Conservation (phyloP, 2,888 invertebrate species). For the Noctua comes region DNA sequence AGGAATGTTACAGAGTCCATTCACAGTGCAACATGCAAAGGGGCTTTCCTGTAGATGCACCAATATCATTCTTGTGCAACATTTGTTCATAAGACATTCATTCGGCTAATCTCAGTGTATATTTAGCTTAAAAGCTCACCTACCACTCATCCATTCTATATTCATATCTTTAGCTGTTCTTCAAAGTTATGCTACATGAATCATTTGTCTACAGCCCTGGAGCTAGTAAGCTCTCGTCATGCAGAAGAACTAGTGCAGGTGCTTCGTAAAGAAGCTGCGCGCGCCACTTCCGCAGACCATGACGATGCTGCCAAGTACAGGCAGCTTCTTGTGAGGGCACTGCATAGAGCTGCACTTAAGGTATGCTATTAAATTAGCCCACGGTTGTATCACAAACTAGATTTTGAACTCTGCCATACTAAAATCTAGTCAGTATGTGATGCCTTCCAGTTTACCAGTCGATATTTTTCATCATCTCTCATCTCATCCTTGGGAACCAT, state of each 20-base stretch:
- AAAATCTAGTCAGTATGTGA: not conserved
- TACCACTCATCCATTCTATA: not conserved
- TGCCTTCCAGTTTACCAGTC: not conserved
- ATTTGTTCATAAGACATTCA: not conserved
- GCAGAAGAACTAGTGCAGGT: slow-evolving; percentile 98
- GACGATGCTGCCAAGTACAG: slow-evolving; percentile 99
- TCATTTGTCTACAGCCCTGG: slow-evolving; percentile 11
- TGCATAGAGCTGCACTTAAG: slow-evolving; percentile 98
- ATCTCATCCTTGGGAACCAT: not conserved
- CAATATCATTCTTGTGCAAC: not conserved
- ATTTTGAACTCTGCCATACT: not conserved
- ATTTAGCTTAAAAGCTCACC: not conserved
- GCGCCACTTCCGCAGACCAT: slow-evolving; percentile 96
- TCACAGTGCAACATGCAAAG: not conserved
- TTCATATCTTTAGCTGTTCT: not conserved
- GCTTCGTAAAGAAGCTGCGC: slow-evolving; percentile 96
- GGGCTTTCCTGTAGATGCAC: not conserved
- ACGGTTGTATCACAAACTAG: not conserved
- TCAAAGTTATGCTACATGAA: not conserved
- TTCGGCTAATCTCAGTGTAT: not conserved
- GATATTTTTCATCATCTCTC: not conserved
- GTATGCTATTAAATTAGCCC: slow-evolving; percentile 68
- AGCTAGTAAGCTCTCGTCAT: slow-evolving; percentile 90
- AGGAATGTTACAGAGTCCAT: not conserved
- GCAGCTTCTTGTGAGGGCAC: slow-evolving; percentile 97